Evolutionary conservation across 2,113 vertebrate species (phyloP).

Genomic region (Cyprinodon variegatus): DNA sequence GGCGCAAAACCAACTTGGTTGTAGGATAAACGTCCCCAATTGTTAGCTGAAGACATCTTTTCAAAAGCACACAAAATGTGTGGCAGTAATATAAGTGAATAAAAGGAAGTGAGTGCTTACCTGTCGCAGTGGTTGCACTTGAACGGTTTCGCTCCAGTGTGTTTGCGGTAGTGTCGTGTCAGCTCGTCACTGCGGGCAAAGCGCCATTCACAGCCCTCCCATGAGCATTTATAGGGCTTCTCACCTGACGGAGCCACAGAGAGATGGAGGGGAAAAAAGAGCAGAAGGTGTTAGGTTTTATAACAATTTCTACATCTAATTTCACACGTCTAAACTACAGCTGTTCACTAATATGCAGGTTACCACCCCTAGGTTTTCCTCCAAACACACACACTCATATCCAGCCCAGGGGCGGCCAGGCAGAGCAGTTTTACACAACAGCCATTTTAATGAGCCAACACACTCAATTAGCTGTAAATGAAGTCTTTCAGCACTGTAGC

Average conservation of each 20-base stretch:
- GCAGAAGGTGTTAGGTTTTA: conserved; percentile 47
- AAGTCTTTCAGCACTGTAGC: conserved; percentile 74
- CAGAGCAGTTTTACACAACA: conserved; percentile 59
- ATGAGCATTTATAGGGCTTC: conserved; percentile 97
- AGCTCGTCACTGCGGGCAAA: conserved; percentile 95
- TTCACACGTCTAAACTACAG: conserved; percentile 59
- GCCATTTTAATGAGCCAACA: conserved; percentile 70
- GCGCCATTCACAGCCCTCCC: conserved; percentile 96
- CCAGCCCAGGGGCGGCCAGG: conserved; percentile 29
- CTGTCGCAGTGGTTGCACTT: conserved; percentile 99
- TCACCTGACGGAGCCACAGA: conserved; percentile 54
- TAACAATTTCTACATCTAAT: conserved; percentile 53
- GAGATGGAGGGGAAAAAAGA: neutral
- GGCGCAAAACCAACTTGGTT: neutral
- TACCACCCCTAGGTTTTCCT: conserved; percentile 40
- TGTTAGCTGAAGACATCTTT: neutral
- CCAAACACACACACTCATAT: conserved; percentile 10
- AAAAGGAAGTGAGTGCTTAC: conserved; percentile 65
- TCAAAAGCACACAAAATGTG: neutral
- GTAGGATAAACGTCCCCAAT: neutral
- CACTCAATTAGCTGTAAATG: conserved; percentile 73
- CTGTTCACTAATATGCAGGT: conserved; percentile 59
- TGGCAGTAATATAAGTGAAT: conserved; percentile 15
- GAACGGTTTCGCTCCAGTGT: conserved; percentile 96
- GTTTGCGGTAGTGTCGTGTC: conserved; percentile 96